Conservation (phyloP, 1,140 invertebrate species). For the Rhagoletis zephyria region DNA sequence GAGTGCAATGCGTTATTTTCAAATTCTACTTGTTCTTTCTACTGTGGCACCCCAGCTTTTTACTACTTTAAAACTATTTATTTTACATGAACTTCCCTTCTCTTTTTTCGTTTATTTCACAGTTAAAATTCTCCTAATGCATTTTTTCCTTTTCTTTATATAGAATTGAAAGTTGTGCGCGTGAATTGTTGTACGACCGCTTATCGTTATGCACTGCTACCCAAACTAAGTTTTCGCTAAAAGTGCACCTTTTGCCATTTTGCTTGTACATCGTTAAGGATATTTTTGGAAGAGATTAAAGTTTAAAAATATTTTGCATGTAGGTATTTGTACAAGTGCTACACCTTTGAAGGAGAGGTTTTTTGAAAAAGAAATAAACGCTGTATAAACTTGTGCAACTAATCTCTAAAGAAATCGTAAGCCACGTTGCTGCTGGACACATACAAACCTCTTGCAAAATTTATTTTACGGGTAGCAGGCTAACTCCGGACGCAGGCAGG, state of each 20-base stretch:
- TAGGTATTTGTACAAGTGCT: too few relatives aligned
- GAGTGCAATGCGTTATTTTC: not conserved
- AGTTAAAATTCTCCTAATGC: not conserved
- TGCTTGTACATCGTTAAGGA: not conserved
- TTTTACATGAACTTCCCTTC: not conserved
- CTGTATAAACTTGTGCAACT: too few relatives aligned
- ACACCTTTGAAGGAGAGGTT: too few relatives aligned
- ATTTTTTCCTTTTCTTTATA: not conserved
- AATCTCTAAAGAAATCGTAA: too few relatives aligned
- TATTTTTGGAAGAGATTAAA: too few relatives aligned
- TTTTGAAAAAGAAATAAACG: too few relatives aligned
- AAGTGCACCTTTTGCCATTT: not conserved
- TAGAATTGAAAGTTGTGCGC: not conserved
- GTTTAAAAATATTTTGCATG: too few relatives aligned
- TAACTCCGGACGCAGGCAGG: too few relatives aligned
- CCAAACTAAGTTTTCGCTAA: not conserved
- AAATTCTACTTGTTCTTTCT: not conserved
- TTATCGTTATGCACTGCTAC: not conserved
- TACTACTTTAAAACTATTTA: slow-evolving; percentile 10
- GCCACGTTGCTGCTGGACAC: too few relatives aligned
- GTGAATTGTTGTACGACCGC: not conserved
- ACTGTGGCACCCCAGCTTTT: slow-evolving; percentile 14
- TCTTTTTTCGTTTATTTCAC: not conserved
- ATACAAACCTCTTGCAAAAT: too few relatives aligned
- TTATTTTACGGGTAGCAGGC: too few relatives aligned